These are phyloP conservation scores for zebrafish (Danio rerio) DNA, from an alignment of 2,113 vertebrate species.

Conservation along the genomic window DNA sequence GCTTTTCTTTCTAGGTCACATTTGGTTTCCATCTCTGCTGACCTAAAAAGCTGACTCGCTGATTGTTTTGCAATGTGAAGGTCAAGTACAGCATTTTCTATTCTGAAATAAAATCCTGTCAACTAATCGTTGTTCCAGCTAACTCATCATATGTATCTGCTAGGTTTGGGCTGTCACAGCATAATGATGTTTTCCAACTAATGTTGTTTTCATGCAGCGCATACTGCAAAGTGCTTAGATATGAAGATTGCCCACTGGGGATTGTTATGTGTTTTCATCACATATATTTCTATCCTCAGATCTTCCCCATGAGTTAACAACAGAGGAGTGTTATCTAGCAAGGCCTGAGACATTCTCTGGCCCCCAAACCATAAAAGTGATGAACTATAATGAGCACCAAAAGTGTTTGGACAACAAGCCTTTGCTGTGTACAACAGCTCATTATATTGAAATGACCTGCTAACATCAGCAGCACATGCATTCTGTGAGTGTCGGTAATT, in stretches of 20 bases:
- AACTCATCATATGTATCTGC: neutral
- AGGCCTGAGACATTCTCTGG: conserved; percentile 30
- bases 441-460: conserved; percentile 28
- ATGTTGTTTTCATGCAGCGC: conserved; percentile 21
- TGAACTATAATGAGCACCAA: conserved; percentile 1
- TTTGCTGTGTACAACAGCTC: conserved; percentile 3
- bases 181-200: conserved; percentile 4
- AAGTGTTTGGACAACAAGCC: neutral
- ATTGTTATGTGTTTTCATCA: conserved; percentile 32
- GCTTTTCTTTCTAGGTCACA: too few relatives aligned
- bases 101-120: neutral
- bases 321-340: conserved; percentile 44
- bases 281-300: conserved; percentile 39
- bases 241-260: conserved; percentile 41
- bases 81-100: too few relatives aligned
- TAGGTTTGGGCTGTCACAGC: neutral
- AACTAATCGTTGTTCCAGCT: neutral
- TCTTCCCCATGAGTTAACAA: conserved; percentile 23
- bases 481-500: conserved; percentile 6
- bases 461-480: conserved; percentile 12
- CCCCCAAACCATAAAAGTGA: conserved; percentile 18
- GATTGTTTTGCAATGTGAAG: too few relatives aligned
- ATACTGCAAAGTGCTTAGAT: conserved; percentile 20
- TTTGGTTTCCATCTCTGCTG: too few relatives aligned
- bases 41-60: too few relatives aligned